phyloP scores from a whole-genome alignment of 2,113 vertebrate species.

The Myiopsitta monachus region DNA sequence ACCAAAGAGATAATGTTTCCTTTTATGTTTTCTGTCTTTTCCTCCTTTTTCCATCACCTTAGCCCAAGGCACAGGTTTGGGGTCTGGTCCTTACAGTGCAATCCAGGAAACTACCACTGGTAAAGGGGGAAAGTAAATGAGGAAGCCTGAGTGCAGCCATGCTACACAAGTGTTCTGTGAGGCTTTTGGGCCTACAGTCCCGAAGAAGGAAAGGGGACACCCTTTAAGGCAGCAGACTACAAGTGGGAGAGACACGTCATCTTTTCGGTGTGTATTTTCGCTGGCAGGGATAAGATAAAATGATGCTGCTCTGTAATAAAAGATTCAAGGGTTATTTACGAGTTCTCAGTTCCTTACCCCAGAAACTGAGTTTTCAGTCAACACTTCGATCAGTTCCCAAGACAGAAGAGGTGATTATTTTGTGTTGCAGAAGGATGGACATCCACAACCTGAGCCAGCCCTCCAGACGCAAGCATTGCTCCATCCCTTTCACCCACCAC shows the following conservation, averaged over 20 bases:
- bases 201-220: background rate
- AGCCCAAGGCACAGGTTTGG: background rate
- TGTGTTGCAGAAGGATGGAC: background rate
- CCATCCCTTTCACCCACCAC: background rate
- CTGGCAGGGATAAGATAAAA: background rate
- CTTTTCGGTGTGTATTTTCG: background rate
- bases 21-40: background rate
- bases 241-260: background rate
- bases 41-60: background rate
- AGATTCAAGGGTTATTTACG: background rate
- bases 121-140: background rate
- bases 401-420: background rate
- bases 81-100: background rate
- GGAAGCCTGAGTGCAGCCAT: rapidly evolving
- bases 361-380: background rate
- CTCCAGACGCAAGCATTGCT: rapidly evolving
- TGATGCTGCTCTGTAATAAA: background rate
- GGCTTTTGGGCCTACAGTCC: rapidly evolving
- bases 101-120: background rate
- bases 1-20: rapidly evolving
- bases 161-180: rapidly evolving
- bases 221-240: background rate
- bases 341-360: background rate
- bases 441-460: background rate
- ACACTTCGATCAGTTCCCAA: background rate